Evolutionary conservation across 2,888 invertebrate genomes (phyloP).

Genomic region (Chaetoderma sp.): DNA sequence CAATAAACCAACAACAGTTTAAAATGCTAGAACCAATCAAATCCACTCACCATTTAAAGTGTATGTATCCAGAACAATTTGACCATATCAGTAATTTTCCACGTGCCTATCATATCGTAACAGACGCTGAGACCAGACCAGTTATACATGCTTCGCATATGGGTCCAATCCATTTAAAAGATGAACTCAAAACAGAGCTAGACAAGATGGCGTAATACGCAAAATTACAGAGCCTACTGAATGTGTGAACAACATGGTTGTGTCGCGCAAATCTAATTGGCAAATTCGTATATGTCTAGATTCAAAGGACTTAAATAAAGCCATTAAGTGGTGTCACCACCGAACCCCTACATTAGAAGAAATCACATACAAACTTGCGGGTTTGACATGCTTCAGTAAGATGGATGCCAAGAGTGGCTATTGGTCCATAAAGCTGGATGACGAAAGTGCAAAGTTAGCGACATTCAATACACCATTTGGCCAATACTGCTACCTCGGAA

Average conservation of each 20-base stretch:
- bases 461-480: slow-evolving; percentile 22
- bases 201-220: neutral
- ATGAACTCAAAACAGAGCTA: neutral
- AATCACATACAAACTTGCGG: slow-evolving; percentile 19
- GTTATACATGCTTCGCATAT: neutral
- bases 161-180: slow-evolving; percentile 1
- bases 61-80: slow-evolving; percentile 3
- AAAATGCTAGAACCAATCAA: slow-evolving; percentile 9
- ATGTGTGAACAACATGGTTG: slow-evolving; percentile 21
- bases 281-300: slow-evolving; percentile 28
- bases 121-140: neutral
- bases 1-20: too few relatives aligned
- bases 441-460: slow-evolving; percentile 3
- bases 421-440: slow-evolving; percentile 24
- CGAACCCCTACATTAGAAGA: slow-evolving; percentile 25
- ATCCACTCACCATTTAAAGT: neutral
- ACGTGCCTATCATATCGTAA: neutral
- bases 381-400: slow-evolving; percentile 21
- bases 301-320: neutral
- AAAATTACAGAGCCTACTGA: slow-evolving; percentile 17
- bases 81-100: slow-evolving; percentile 9
- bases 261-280: too few relatives aligned
- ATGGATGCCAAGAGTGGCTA: slow-evolving; percentile 31
- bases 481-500: neutral
- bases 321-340: slow-evolving; percentile 19